Percentiles rank a stretch among this genome's conserved stretches.
phyloP scores from a whole-genome alignment of 2,797 vertebrate genomes.

The Lithobates sylvaticus region DNA sequence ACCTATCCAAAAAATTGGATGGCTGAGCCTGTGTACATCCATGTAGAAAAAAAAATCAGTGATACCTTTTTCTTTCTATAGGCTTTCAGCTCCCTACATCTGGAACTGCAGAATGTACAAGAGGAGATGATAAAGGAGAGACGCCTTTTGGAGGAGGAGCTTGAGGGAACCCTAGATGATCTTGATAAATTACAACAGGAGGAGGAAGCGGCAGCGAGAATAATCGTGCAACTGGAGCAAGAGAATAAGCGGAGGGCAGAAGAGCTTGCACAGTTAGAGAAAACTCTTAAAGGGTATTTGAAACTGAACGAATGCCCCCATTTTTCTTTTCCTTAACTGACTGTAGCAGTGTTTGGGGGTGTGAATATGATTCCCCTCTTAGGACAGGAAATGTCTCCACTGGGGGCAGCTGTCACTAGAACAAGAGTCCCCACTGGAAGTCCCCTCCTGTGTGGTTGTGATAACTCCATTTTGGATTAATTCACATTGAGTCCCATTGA shows the following conservation, averaged over 20 bases:
- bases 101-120: conserved; percentile 78
- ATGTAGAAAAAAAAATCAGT: too few species aligned
- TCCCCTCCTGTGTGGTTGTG: too few species aligned
- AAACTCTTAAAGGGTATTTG: conserved; percentile 80
- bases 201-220: conserved; percentile 76
- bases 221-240: conserved; percentile 75
- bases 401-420: too few species aligned
- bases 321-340: too few species aligned
- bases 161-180: conserved; percentile 85
- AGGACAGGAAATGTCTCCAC: too few species aligned
- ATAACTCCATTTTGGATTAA: too few species aligned
- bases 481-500: too few species aligned
- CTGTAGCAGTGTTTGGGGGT: not conserved
- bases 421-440: too few species aligned
- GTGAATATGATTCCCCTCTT: too few species aligned
- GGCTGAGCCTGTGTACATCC: too few species aligned
- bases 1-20: too few species aligned
- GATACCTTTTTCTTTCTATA: conserved; percentile 23
- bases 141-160: conserved; percentile 74
- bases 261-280: conserved; percentile 72
- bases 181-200: conserved; percentile 82
- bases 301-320: too few species aligned
- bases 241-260: conserved; percentile 73
- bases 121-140: conserved; percentile 75
- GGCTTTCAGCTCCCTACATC: conserved; percentile 76